Base-by-base conservation (phyloP, 2,888 invertebrate species). In the Tuta absoluta region DNA sequence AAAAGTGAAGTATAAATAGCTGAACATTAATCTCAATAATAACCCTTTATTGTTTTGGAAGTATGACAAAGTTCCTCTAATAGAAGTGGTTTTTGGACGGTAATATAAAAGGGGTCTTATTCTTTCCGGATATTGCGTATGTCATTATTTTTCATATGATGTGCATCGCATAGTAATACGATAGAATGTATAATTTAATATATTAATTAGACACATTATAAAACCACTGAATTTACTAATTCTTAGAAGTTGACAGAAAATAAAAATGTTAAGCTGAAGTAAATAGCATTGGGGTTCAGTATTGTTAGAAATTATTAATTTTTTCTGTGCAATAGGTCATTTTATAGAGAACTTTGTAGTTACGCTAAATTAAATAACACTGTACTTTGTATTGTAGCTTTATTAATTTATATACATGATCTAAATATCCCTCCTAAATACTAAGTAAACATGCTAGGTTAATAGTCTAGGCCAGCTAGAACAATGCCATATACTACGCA, bases 81-180 rank as follows among this genome's bases (percentile, higher is more conserved):
- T 82, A 78, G 76, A 78, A 82, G 75, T 82, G 80, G 85, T 81
- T 86, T 86, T 80, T 78, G 79, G 79, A 75, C 75, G 69, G 74
- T 68, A 76, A 79, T 74, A 72, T 71, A 78, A 84, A 87, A 84
- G 85, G 89, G 87, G 85, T 84, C 81, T 77, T 73, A 80, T 81
- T 80, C 76, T 73, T 81, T 84, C 84, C 85, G 88, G 86, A 85
- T 86, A 85, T 85, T 85, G 85, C 83, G 86, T 87, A 88, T 86
- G 86, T 84, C 79, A 80, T 79, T 19, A 59, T 41, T 11, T 41
- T 41, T 10, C 1, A 23, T 23, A 5, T 21, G 11, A 49, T 45
- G 21, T 49, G 49, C 49, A 49, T 49, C 49, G 3, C 21, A 17
- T 45, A 11, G 45, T n/a, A 17, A 17, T 2, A 45, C 45, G 11